Base-by-base conservation (phyloP, 2,888 invertebrate genomes). In the Zele albiditarsus region DNA sequence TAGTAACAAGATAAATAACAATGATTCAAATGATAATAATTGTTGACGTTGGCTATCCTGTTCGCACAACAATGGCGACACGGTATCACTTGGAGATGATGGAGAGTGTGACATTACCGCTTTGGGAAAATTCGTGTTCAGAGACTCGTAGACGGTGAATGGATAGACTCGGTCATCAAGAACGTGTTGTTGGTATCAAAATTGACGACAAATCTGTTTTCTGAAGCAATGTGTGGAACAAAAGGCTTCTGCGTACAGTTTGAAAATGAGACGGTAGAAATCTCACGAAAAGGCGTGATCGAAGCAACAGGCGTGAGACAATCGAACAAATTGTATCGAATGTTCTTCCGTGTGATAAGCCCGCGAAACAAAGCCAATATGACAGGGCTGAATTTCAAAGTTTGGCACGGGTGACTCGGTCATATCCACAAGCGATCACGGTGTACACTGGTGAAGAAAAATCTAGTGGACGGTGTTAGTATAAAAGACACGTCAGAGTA, bases 191-290 rank as follows among this genome's bases (percentile, higher is more conserved):
- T 77, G 68, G 82, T 82, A 16, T 81, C 82, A 4, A 68, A 75
- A 25, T 12, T 82, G 8, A 65, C 60, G 10, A 80, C 81, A 27
- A 83, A 83, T 75, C 73, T 83, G 53, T 80, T 83, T 66, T 83
- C 82, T 2, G 77, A 82, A 8, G 79, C 79, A n/a, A 73, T 77
- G 6, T 77, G 76, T 57, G 76, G 77, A 0, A 4, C 8, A 38
- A 77, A 77, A 63, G n/a, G 77, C 74, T 0, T 79, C 68, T 14
- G 70, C 76, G 3, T 75, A 80, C 2, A 1, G 14, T 3, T 80
- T 80, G 16, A 58, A 73, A 49, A 0, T 6, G 80, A 77, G 3
- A 23, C 42, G 3, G 25, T 80, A 0, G 38, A 31, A 2, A 23
- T n/a, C n/a, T n/a, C n/a, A n/a, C n/a, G 62, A 6, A 63, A 74